These are phyloP conservation scores for Drosophila triauraria DNA, from an alignment of 1,140 invertebrate genomes.

Conservation along the genomic window DNA sequence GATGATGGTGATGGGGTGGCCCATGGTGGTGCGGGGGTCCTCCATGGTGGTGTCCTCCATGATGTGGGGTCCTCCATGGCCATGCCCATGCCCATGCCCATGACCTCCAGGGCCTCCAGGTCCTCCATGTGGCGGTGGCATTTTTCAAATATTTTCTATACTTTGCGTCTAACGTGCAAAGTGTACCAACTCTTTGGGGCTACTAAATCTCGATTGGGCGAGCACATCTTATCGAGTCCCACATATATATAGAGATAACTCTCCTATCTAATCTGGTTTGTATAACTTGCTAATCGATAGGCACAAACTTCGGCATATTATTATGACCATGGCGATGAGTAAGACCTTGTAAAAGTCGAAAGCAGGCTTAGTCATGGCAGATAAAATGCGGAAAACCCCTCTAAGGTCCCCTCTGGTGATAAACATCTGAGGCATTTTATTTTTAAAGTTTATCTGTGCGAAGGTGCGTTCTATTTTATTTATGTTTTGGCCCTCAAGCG, in stretches of 20 bases:
- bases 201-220: conserved; percentile 27
- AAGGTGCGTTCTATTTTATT: background rate
- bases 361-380: conserved; percentile 19
- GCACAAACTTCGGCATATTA: conserved; percentile 31
- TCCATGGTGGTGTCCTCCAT: conserved; percentile 53
- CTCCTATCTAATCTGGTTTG: conserved; percentile 46
- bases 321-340: conserved; percentile 37
- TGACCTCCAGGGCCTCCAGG: conserved; percentile 41
- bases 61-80: conserved; percentile 44
- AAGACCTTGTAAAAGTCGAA: conserved; percentile 31
- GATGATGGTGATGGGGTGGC: conserved; percentile 38
- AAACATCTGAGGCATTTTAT: conserved; percentile 11
- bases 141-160: conserved; percentile 30
- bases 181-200: conserved; percentile 13
- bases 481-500: background rate
- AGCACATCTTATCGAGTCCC: conserved; percentile 30
- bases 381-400: conserved; percentile 38
- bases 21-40: conserved; percentile 49
- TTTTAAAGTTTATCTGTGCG: background rate
- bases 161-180: conserved; percentile 17
- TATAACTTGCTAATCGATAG: conserved; percentile 37
- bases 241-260: conserved; percentile 39
- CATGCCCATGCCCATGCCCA: conserved; percentile 19
- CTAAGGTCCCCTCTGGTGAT: conserved; percentile 2
- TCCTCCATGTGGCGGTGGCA: conserved; percentile 65